Evolutionary conservation across 30 jellyfish, hydroid and myxozoan genomes (phyloP).

Genomic region (Aurelia coerulea): DNA sequence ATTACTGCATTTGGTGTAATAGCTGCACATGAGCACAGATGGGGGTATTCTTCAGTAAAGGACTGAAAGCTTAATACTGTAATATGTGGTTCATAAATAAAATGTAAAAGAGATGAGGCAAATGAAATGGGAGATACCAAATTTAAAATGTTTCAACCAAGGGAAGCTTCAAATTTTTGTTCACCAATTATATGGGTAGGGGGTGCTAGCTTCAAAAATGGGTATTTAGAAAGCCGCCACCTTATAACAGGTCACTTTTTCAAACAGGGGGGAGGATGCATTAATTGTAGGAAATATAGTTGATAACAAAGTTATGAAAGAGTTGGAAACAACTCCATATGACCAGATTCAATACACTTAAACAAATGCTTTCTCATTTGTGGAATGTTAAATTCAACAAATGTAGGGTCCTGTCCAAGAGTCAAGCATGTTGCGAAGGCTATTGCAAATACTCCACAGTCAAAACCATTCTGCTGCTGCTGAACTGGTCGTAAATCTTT

Average conservation of each 20-base stretch:
- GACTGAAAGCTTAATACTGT: background rate
- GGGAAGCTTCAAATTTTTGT: too few relatives aligned
- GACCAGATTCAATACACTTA: slow-evolving; percentile 36
- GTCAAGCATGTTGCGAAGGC: slow-evolving; percentile 60
- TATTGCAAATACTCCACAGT: slow-evolving; percentile 53
- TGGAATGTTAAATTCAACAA: slow-evolving; percentile 40
- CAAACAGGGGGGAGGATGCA: background rate
- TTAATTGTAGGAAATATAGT: background rate
- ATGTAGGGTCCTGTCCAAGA: slow-evolving; percentile 40
- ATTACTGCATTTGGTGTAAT: slow-evolving; percentile 4
- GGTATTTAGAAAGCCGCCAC: too few relatives aligned
- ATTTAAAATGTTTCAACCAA: background rate
- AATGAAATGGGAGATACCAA: slow-evolving; percentile 7
- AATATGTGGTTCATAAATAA: background rate
- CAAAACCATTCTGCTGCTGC: slow-evolving; percentile 64
- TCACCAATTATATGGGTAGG: background rate
- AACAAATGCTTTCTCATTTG: slow-evolving; percentile 44
- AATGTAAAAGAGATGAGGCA: background rate
- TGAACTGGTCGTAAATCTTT: slow-evolving; percentile 21
- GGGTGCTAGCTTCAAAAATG: background rate
- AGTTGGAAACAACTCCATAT: slow-evolving; percentile 54
- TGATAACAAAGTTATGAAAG: slow-evolving; percentile 5
- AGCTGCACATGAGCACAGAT: slow-evolving; percentile 15
- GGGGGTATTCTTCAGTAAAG: background rate
- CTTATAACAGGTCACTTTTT: too few relatives aligned